Evolutionary conservation across 2,113 vertebrate genomes (phyloP).

Genomic region (Anguilla japonica): DNA sequence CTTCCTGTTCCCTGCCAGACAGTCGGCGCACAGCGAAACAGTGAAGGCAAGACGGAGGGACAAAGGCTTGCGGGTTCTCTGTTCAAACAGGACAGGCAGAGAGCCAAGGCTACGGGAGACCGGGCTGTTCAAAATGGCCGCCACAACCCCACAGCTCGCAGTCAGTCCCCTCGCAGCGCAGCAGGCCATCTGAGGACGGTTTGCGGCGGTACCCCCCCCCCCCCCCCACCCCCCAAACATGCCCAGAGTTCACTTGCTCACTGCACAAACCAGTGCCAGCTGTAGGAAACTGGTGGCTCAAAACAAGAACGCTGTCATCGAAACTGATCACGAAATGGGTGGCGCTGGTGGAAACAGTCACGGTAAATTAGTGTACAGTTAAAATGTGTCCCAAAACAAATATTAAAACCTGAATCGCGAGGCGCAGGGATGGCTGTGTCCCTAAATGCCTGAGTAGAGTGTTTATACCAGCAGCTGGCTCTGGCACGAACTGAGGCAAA

Average conservation of each 20-base stretch:
- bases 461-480: too few species aligned
- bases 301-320: too few species aligned
- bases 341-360: too few species aligned
- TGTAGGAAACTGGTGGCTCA: too few species aligned
- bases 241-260: not conserved
- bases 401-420: too few species aligned
- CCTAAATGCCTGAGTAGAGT: too few species aligned
- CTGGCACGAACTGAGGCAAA: not conserved
- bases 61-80: not conserved
- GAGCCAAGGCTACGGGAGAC: not conserved
- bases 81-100: not conserved
- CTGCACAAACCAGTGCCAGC: not conserved
- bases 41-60: not conserved
- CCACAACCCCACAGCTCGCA: not conserved
- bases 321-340: too few species aligned
- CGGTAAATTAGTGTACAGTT: too few species aligned
- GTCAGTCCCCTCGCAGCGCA: not conserved
- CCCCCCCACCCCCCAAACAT: not conserved
- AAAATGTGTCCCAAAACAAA: too few species aligned
- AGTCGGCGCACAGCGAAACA: not conserved
- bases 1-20: not conserved
- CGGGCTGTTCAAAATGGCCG: not conserved
- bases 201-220: not conserved
- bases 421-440: too few species aligned
- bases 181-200: not conserved